Percentiles rank a stretch among this genome's conserved stretches.
Conservation (phyloP, 2,888 invertebrate genomes). For the Nemurella pictetii region DNA sequence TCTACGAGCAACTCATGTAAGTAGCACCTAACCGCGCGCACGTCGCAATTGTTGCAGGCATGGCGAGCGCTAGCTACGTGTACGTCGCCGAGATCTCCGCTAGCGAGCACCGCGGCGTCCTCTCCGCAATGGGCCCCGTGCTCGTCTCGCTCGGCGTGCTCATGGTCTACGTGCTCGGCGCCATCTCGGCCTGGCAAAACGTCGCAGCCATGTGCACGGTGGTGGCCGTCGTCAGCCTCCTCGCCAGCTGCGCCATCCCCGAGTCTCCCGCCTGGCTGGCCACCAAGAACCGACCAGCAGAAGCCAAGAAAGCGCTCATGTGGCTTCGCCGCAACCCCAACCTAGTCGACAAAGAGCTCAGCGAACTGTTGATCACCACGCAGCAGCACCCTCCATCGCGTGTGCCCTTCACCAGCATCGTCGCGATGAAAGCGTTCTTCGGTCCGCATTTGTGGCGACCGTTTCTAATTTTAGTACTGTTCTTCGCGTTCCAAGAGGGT, state of each 20-base stretch:
- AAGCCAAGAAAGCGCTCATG: constrained; percentile 61
- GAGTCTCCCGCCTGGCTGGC: constrained; percentile 72
- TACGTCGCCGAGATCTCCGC: constrained; percentile 71
- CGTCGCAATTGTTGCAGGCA: constrained; percentile 62
- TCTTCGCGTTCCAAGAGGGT: constrained; percentile 71
- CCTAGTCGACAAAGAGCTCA: constrained; percentile 64
- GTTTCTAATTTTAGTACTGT: constrained; percentile 64
- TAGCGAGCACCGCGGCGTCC: constrained; percentile 67
- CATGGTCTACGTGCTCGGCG: constrained; percentile 68
- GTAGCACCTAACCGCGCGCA: no score
- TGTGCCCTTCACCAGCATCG: no score
- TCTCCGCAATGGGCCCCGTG: constrained; percentile 71
- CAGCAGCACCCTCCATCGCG: no score
- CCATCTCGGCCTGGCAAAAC: constrained; percentile 67
- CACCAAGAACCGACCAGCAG: constrained; percentile 61
- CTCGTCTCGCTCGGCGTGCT: constrained; percentile 73
- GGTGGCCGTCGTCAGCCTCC: constrained; percentile 59
- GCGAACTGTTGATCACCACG: no score
- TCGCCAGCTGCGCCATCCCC: constrained; percentile 65
- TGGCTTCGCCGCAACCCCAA: constrained; percentile 68
- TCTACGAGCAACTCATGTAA: no score
- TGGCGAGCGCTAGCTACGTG: constrained; percentile 69
- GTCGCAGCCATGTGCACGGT: constrained; percentile 67
- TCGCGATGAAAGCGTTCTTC: not conserved
- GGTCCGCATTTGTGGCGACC: constrained; percentile 66